These are phyloP conservation scores for Chrysogorgia sp. DNA, from an alignment of 92 coral and sea anemone genomes.

Conservation along the genomic window DNA sequence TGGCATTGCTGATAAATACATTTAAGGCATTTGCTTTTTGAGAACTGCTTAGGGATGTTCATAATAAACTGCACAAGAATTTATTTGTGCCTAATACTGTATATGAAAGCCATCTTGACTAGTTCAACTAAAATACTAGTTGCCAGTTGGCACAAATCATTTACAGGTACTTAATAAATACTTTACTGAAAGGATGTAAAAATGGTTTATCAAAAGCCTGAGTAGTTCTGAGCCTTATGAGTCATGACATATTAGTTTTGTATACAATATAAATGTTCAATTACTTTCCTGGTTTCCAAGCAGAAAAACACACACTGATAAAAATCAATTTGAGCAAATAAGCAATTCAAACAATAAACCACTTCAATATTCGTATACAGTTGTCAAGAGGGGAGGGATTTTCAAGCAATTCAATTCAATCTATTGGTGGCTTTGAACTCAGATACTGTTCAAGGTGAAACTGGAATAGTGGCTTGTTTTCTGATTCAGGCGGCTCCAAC, in stretches of 20 bases:
- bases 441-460: background rate
- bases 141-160: too few relatives aligned
- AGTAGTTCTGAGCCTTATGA: background rate
- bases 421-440: background rate
- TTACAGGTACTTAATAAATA: too few relatives aligned
- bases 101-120: too few relatives aligned
- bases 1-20: too few relatives aligned
- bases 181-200: background rate
- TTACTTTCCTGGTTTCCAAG: background rate
- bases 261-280: background rate
- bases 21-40: too few relatives aligned
- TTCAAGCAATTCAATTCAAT: slow-evolving; percentile 15
- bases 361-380: background rate
- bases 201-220: background rate
- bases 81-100: too few relatives aligned
- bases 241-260: background rate
- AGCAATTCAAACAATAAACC: slow-evolving; percentile 32
- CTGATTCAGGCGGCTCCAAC: slow-evolving; percentile 3
- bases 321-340: slow-evolving; percentile 22
- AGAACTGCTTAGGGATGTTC: too few relatives aligned
- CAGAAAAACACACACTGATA: slow-evolving; percentile 2
- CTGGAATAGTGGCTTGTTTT: background rate
- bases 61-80: too few relatives aligned
- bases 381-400: slow-evolving; percentile 14
- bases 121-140: too few relatives aligned